Conservation (phyloP, 2,797 vertebrate genomes). For the Malurus leucopterus region DNA sequence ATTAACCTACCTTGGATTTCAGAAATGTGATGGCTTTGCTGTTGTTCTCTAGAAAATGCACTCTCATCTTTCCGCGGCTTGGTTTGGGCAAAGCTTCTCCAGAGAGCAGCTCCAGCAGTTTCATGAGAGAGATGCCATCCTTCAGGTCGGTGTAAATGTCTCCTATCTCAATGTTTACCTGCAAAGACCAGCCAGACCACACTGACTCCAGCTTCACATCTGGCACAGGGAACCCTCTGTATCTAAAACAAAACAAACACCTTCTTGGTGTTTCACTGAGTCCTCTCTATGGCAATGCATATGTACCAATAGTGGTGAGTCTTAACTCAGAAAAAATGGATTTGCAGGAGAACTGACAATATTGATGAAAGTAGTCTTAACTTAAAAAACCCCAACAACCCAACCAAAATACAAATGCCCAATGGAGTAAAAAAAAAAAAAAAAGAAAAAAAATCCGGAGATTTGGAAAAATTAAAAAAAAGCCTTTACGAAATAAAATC, state of each 20-base stretch:
- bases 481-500: not conserved
- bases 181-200: not conserved
- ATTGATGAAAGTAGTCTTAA: not conserved
- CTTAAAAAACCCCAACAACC: not conserved
- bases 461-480: not conserved
- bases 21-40: conserved; percentile 87
- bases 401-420: not conserved
- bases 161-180: conserved; percentile 74
- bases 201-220: not conserved
- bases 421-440: not conserved
- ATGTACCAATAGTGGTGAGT: not conserved
- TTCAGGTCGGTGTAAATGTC: conserved; percentile 84
- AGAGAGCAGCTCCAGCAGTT: conserved; percentile 85
- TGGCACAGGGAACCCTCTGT: not conserved
- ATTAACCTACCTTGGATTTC: conserved; percentile 78
- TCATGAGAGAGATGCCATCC: conserved; percentile 78
- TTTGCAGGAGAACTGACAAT: not conserved
- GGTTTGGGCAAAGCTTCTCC: conserved; percentile 75
- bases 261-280: not conserved
- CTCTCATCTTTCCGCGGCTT: conserved; percentile 75
- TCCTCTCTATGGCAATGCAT: not conserved
- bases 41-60: conserved; percentile 90
- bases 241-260: not conserved
- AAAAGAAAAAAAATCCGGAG: rapidly evolving
- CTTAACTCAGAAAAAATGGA: not conserved